Percentiles rank a stretch among this genome's conserved stretches.
These are phyloP conservation scores for Resseliella maxima DNA, from an alignment of 2,888 invertebrate species.

Conservation along the genomic window DNA sequence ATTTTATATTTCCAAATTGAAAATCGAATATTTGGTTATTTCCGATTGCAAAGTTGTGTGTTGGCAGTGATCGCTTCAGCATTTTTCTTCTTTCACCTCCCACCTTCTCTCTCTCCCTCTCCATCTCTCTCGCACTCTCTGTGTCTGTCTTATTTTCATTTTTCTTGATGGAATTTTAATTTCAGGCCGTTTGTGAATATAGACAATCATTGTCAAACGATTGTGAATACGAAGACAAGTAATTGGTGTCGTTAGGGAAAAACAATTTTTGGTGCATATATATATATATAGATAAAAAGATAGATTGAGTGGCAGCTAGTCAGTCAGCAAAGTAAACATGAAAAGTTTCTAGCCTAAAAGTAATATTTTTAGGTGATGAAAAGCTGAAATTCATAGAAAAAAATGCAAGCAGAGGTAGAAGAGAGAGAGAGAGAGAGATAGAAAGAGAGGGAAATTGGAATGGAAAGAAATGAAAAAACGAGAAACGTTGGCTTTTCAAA, in stretches of 20 bases:
- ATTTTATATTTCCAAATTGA: not conserved
- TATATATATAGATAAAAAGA: not conserved
- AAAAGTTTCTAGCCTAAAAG: not conserved
- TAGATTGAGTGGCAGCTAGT: not conserved
- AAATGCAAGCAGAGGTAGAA: not conserved
- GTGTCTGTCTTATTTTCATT: too few relatives aligned
- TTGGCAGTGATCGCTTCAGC: too few relatives aligned
- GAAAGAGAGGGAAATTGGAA: not conserved
- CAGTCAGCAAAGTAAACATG: not conserved
- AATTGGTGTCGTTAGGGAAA: slow-evolving; percentile 9
- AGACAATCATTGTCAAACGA: not conserved
- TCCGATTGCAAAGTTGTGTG: not conserved
- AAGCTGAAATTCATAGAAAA: not conserved
- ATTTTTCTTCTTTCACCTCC: not conserved
- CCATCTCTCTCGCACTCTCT: too few relatives aligned
- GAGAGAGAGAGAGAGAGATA: not conserved
- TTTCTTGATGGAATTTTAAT: too few relatives aligned
- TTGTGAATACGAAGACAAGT: not conserved
- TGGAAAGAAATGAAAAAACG: too few relatives aligned
- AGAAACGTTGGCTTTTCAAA: not conserved
- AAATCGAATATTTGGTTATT: not conserved
- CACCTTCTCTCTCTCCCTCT: too few relatives aligned
- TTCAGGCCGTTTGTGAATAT: not conserved
- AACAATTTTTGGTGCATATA: not conserved
- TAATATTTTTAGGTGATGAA: not conserved